phyloP scores from a whole-genome alignment of 2,888 invertebrate genomes.

The Hermaeophaga mercurialis region DNA sequence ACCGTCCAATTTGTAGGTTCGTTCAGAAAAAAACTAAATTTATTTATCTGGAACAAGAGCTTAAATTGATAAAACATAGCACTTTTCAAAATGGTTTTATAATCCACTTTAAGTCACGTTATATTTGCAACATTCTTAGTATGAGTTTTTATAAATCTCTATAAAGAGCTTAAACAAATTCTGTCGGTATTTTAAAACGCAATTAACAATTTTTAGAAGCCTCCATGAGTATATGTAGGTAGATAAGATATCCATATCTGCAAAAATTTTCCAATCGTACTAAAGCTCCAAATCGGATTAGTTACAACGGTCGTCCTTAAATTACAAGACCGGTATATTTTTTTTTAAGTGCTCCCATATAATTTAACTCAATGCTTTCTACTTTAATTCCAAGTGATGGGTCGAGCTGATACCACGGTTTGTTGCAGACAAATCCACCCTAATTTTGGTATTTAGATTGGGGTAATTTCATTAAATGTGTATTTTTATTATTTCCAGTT shows the following conservation, averaged over 20 bases:
- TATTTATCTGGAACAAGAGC: too few species aligned
- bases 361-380: slow-evolving; percentile 8
- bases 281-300: slow-evolving; percentile 4
- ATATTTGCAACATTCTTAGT: too few species aligned
- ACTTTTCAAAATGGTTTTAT: too few species aligned
- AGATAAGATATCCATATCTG: slow-evolving; percentile 2
- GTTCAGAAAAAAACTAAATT: too few species aligned
- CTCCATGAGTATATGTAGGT: neutral
- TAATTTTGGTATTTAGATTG: slow-evolving; percentile 15
- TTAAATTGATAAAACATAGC: too few species aligned
- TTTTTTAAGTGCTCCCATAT: slow-evolving; percentile 3
- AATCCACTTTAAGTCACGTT: too few species aligned
- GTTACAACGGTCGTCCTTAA: slow-evolving; percentile 3
- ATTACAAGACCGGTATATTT: slow-evolving; percentile 10
- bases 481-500: slow-evolving; percentile 16
- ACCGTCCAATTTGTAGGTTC: too few species aligned
- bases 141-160: too few species aligned
- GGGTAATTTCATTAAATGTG: slow-evolving; percentile 17
- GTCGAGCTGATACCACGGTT: slow-evolving; percentile 19
- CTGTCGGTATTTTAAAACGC: too few species aligned
- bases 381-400: slow-evolving; percentile 13
- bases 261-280: slow-evolving; percentile 2
- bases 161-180: too few species aligned
- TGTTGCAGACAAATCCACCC: slow-evolving; percentile 21
- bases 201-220: neutral